A percentile compares a stretch with the other conserved stretches of the same genome.
These are phyloP conservation scores for Malurus elegans DNA, from an alignment of 2,113 vertebrate species.

Conservation along the genomic window DNA sequence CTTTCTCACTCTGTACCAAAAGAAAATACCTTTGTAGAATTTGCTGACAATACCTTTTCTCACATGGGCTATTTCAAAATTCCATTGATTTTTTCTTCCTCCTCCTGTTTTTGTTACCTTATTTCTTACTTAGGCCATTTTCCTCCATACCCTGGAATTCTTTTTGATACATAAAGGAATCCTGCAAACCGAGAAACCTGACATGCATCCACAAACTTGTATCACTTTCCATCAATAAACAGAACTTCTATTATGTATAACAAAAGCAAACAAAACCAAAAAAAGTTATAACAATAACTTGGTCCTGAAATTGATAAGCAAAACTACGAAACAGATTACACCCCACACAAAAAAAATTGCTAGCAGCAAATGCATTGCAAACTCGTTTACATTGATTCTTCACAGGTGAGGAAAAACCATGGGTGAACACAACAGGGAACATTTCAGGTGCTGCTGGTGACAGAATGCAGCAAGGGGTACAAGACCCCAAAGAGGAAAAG, in stretches of 20 bases:
- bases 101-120: background rate
- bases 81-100: background rate
- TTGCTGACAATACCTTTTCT: background rate
- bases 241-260: background rate
- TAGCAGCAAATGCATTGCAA: background rate
- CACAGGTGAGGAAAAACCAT: background rate
- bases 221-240: background rate
- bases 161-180: background rate
- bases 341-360: background rate
- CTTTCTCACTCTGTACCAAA: background rate
- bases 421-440: accelerated
- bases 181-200: background rate
- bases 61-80: background rate
- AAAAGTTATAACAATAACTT: background rate
- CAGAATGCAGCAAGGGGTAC: background rate
- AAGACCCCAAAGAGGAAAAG: background rate
- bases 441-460: background rate
- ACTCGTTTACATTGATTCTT: background rate
- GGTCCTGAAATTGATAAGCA: background rate
- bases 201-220: background rate
- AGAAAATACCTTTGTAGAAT: background rate
- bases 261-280: background rate
- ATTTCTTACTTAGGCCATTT: background rate
- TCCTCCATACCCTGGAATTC: background rate
- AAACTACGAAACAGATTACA: background rate